These are phyloP conservation scores for Copsychus sechellarum DNA, from an alignment of 2,113 vertebrate genomes.

Conservation along the genomic window DNA sequence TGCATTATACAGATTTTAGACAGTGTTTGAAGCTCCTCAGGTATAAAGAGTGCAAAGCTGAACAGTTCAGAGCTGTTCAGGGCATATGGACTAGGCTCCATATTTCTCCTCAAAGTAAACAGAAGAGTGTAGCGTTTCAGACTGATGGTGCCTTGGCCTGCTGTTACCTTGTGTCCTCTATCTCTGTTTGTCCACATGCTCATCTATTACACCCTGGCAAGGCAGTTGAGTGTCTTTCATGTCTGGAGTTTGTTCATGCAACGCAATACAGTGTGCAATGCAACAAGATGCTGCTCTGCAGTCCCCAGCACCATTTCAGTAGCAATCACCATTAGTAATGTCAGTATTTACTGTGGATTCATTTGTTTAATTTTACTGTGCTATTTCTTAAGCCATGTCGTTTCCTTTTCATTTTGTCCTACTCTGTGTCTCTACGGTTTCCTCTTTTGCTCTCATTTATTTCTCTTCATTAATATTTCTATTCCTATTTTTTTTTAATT, in stretches of 20 bases:
- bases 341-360: neutral
- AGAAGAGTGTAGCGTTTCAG: neutral
- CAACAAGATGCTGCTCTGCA: neutral
- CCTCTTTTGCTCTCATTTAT: neutral
- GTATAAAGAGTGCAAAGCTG: neutral
- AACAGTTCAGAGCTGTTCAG: neutral
- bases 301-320: neutral
- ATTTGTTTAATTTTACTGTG: neutral
- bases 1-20: neutral
- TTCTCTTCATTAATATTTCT: slow-evolving; percentile 26
- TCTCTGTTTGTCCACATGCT: neutral
- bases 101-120: neutral
- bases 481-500: neutral
- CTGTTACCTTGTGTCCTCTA: neutral
- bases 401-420: neutral
- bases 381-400: rapidly evolving
- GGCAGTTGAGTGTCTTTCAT: rapidly evolving
- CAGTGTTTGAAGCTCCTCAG: neutral
- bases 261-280: neutral
- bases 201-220: neutral
- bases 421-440: neutral
- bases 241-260: neutral
- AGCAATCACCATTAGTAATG: neutral
- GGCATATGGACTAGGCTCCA: neutral
- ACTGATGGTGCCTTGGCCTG: neutral